These are phyloP conservation scores for Scrobipalpa atriplicella DNA, from an alignment of 2,888 invertebrate species.

Conservation along the genomic window DNA sequence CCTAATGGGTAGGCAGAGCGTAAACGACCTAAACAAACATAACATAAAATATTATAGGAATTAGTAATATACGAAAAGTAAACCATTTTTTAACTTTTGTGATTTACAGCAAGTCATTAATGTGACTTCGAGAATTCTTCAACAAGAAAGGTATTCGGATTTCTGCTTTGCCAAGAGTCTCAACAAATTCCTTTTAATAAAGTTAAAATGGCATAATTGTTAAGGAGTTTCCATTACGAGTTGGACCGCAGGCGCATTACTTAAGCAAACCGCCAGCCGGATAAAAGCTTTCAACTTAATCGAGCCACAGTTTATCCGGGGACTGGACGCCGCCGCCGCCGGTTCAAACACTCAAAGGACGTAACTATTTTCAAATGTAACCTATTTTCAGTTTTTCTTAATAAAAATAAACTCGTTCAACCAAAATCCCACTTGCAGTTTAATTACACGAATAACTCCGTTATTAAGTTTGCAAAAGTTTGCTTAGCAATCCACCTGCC, in stretches of 20 bases:
- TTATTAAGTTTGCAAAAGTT: conserved; percentile 22
- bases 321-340: not conserved
- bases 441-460: conserved; percentile 17
- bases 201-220: conserved; percentile 7
- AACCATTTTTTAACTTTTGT: too few species aligned
- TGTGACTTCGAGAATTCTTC: not conserved
- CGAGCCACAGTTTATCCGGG: conserved; percentile 5
- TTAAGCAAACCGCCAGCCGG: conserved; percentile 11
- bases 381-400: too few species aligned
- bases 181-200: not conserved
- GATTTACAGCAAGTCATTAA: too few species aligned
- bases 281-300: conserved; percentile 19
- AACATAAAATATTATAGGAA: too few species aligned
- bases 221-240: conserved; percentile 1
- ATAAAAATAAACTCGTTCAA: conserved; percentile 10
- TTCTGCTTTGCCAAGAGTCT: not conserved
- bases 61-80: too few species aligned
- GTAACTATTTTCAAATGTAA: too few species aligned
- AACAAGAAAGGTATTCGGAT: not conserved
- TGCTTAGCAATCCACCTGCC: conserved; percentile 25
- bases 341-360: not conserved
- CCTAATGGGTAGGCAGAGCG: too few species aligned
- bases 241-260: conserved; percentile 8
- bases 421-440: conserved; percentile 21
- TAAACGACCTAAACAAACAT: too few species aligned